Evolutionary conservation across 1,140 invertebrate species (phyloP).

Genomic region (Lordiphosa stackelbergi): DNA sequence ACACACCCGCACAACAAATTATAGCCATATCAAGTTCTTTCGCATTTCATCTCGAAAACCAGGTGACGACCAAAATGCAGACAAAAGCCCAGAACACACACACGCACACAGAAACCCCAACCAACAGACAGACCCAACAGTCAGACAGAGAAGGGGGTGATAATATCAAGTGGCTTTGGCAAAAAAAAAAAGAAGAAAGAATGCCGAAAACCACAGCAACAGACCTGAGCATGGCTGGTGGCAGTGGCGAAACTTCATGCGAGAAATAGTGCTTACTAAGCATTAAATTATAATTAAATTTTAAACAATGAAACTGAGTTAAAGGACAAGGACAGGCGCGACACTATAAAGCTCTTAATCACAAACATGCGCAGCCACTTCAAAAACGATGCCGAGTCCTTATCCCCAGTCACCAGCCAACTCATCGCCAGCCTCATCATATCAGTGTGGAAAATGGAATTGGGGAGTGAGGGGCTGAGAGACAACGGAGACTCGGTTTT

Average conservation of each 20-base stretch:
- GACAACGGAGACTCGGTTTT: slow-evolving; percentile 10
- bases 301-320: slow-evolving; percentile 68
- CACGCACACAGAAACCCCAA: slow-evolving; percentile 8
- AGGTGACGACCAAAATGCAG: slow-evolving; percentile 49
- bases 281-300: slow-evolving; percentile 76
- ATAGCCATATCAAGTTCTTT: slow-evolving; percentile 54
- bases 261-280: slow-evolving; percentile 71
- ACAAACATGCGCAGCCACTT: slow-evolving; percentile 71
- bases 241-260: slow-evolving; percentile 23
- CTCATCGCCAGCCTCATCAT: slow-evolving; percentile 26
- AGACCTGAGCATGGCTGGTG: not conserved
- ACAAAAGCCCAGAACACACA: slow-evolving; percentile 40
- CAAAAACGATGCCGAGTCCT: slow-evolving; percentile 36
- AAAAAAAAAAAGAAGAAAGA: slow-evolving; percentile 42
- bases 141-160: slow-evolving; percentile 28
- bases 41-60: slow-evolving; percentile 49
- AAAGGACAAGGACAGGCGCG: slow-evolving; percentile 36
- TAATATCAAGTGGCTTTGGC: slow-evolving; percentile 68
- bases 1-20: slow-evolving; percentile 46
- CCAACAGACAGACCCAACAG: slow-evolving; percentile 24
- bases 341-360: slow-evolving; percentile 64
- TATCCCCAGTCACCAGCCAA: slow-evolving; percentile 5
- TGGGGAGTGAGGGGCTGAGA: slow-evolving; percentile 13
- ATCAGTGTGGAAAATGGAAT: slow-evolving; percentile 51
- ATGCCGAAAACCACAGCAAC: slow-evolving; percentile 42